Base-by-base conservation (phyloP, 2,888 invertebrate genomes). In the Petrolisthes cinctipes region DNA sequence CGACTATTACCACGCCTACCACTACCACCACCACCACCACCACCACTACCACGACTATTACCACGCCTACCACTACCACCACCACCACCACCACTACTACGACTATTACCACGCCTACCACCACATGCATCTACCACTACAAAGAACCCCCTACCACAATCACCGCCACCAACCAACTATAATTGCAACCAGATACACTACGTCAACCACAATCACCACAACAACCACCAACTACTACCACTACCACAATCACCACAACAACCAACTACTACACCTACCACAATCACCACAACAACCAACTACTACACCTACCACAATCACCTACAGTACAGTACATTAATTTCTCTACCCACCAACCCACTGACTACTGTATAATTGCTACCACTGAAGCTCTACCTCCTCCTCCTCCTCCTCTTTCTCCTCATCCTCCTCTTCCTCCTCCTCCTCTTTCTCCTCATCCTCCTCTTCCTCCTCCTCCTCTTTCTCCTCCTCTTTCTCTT, bases 271-370 rank as follows among this genome's bases (percentile, higher is more conserved):
- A 7, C 37, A 23, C 17, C 17, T 17, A 37, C 37, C 20, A 73
- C 73, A 73, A 73, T 37, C 20, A 73, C 73, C 20, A 73, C 73
- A 73, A 73, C 73, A 73, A 73, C 4, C 7, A 73, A n/a, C 37
- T 9, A 9, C 20, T n/a, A 7, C 37, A 23, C 17, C 17, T 17
- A 37, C 37, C 37, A 37, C 37, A 37, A 37, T 37, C 37, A 37
- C 37, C 37, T 37, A 37, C 37, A 37, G 37, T 37, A 37, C 37
- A 37, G 37, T 37, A 37, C 37, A 37, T 37, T 37, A 37, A 37
- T 37, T 37, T 37, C 0, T 37, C 37, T 37, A 2, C 1, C 37
- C 37, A 37, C 37, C 37, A 37, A 37, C 37, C 37, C 0, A 37
- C 37, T 37, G 37, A 37, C 37, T 37, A 37, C 37, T 37, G 37